Evolutionary conservation across 2,888 invertebrate species (phyloP).

Genomic region (Brachypalpus laphriformis): DNA sequence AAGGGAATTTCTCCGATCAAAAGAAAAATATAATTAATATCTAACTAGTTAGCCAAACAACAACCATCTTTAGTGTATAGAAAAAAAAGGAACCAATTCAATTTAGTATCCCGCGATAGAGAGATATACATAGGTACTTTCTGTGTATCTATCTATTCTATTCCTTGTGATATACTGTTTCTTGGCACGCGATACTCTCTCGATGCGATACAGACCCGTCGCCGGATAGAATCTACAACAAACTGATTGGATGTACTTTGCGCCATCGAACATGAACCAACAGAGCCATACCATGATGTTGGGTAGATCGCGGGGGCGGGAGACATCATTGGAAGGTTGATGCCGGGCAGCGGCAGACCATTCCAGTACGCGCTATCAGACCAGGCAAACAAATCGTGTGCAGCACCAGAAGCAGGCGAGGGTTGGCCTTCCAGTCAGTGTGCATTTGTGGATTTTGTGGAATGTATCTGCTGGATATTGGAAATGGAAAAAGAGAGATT

Average conservation of each 20-base stretch:
- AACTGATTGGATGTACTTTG: slow-evolving; percentile 69
- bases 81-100: slow-evolving; percentile 59
- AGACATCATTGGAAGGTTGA: slow-evolving; percentile 23
- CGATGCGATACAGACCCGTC: slow-evolving; percentile 69
- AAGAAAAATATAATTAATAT: neutral
- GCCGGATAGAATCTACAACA: slow-evolving; percentile 66
- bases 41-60: slow-evolving; percentile 23
- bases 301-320: slow-evolving; percentile 9
- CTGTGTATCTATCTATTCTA: slow-evolving; percentile 65
- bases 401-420: neutral
- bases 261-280: slow-evolving; percentile 69
- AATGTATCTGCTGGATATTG: slow-evolving; percentile 6
- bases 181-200: slow-evolving; percentile 68
- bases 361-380: slow-evolving; percentile 35
- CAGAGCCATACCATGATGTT: neutral
- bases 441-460: slow-evolving; percentile 43
- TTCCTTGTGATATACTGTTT: slow-evolving; percentile 64
- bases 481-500: neutral
- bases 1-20: neutral
- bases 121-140: slow-evolving; percentile 53
- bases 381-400: neutral
- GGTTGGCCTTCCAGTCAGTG: neutral
- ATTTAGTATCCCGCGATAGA: slow-evolving; percentile 53
- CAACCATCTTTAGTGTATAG: slow-evolving; percentile 6
- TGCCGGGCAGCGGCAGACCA: slow-evolving; percentile 37